A percentile compares a stretch with the other conserved stretches of the same genome.
Conservation (phyloP, 2,888 invertebrate species). For the Belgica antarctica region DNA sequence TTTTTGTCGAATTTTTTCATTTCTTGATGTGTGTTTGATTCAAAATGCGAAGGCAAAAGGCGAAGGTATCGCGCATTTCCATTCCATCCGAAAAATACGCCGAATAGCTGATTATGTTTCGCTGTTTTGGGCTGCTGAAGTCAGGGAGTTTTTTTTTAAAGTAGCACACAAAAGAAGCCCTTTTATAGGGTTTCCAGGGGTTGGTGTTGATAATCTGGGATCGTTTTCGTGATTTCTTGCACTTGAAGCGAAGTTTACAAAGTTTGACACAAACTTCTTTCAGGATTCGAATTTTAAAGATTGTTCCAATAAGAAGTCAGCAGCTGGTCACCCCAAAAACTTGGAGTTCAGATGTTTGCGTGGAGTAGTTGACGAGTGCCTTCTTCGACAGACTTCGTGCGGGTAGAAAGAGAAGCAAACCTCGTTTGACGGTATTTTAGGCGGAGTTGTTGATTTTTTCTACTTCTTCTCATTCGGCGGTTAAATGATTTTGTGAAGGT, state of each 20-base stretch:
- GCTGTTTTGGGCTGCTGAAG: neutral
- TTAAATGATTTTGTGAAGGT: neutral
- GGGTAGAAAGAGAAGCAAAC: conserved; percentile 15
- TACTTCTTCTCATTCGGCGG: conserved; percentile 13
- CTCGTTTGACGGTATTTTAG: conserved; percentile 26
- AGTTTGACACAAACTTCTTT: no score
- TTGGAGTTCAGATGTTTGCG: no score
- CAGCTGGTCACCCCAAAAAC: no score
- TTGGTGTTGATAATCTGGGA: conserved; percentile 2
- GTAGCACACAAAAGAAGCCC: conserved; percentile 36
- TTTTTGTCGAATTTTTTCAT: conserved; percentile 38
- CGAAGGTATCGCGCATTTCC: conserved; percentile 30
- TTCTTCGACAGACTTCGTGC: neutral
- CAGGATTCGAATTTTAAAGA: no score
- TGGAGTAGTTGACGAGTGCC: neutral
- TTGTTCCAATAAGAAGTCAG: no score
- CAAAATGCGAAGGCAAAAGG: conserved; percentile 12
- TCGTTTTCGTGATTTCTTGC: conserved; percentile 8
- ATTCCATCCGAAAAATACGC: conserved; percentile 8
- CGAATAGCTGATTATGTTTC: conserved; percentile 25
- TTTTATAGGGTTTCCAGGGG: conserved; percentile 6
- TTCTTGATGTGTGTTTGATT: conserved; percentile 20
- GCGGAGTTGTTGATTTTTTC: conserved; percentile 43
- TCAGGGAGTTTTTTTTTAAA: conserved; percentile 24
- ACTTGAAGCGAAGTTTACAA: neutral